Evolutionary conservation across 1,140 invertebrate species (phyloP).

Genomic region (Brachionus asplanchnoidis): DNA sequence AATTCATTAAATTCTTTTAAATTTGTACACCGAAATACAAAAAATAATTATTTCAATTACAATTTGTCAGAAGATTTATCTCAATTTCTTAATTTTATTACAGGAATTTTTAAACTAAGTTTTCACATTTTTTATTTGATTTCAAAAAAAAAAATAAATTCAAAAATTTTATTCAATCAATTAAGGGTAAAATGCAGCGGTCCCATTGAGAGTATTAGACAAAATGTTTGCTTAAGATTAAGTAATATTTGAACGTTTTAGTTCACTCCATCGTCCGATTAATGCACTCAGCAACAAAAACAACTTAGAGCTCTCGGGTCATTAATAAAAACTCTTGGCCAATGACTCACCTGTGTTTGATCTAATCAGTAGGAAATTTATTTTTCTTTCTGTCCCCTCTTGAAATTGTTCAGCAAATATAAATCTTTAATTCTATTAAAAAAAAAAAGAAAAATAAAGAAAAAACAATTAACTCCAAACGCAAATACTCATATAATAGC

Average conservation of each 20-base stretch:
- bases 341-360: slow-evolving; percentile 28
- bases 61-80: too few relatives aligned
- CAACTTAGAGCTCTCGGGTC: not conserved
- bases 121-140: too few relatives aligned
- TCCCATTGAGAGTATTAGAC: not conserved
- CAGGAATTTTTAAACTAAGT: too few relatives aligned
- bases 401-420: slow-evolving; percentile 7
- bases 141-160: not conserved
- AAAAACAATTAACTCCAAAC: slow-evolving; percentile 5
- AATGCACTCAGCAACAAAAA: slow-evolving; percentile 3
- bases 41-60: too few relatives aligned
- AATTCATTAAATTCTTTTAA: too few relatives aligned
- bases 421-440: slow-evolving; percentile 24
- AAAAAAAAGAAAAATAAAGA: not conserved
- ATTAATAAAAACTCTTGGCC: not conserved
- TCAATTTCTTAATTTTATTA: too few relatives aligned
- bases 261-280: not conserved
- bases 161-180: not conserved
- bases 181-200: not conserved
- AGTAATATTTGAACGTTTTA: slow-evolving; percentile 19
- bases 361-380: slow-evolving; percentile 30
- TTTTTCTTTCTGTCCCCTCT: not conserved
- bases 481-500: slow-evolving; percentile 10
- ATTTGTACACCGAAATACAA: too few relatives aligned
- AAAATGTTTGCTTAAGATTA: slow-evolving; percentile 1